Evolutionary conservation across 2,113 vertebrate species (phyloP).

Genomic region (Nesogale talazaci): DNA sequence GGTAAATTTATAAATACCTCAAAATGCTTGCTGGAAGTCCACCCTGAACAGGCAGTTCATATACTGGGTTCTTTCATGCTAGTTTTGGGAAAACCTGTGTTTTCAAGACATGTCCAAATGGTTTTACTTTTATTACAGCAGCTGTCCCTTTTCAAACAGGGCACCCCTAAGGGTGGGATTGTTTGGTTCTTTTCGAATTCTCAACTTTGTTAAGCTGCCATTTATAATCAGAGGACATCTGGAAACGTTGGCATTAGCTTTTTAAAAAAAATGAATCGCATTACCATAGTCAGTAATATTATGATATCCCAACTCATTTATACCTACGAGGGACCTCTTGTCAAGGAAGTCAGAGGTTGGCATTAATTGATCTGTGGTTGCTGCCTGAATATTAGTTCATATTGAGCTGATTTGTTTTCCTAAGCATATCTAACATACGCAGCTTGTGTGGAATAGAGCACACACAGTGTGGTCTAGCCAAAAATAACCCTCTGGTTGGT

Average conservation of each 20-base stretch:
- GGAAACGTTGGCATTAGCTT: constrained; percentile 31
- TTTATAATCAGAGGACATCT: constrained; percentile 26
- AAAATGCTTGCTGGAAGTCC: constrained; percentile 38
- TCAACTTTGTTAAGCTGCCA: constrained; percentile 37
- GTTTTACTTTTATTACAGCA: constrained; percentile 48
- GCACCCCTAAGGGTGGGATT: constrained; percentile 30
- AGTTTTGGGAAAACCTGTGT: constrained; percentile 50
- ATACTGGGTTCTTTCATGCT: constrained; percentile 58
- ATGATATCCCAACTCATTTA: constrained; percentile 34
- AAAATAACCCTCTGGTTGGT: constrained; percentile 30
- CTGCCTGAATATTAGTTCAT: constrained; percentile 4
- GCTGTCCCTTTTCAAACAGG: constrained; percentile 51
- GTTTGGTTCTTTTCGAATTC: constrained; percentile 51
- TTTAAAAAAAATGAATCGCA: constrained; percentile 21
- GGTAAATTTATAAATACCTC: constrained; percentile 78
- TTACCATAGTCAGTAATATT: background rate
- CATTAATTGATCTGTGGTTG: constrained; percentile 52
- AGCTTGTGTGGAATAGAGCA: constrained; percentile 46
- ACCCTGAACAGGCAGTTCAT: constrained; percentile 34
- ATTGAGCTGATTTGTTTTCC: constrained; percentile 59
- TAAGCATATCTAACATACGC: constrained; percentile 39
- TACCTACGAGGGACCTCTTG: constrained; percentile 14
- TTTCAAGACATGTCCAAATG: constrained; percentile 48
- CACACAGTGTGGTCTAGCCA: constrained; percentile 39
- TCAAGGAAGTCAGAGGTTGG: constrained; percentile 52